Base-by-base conservation (phyloP, 2,888 invertebrate genomes). In the Hypolimnas misippus region DNA sequence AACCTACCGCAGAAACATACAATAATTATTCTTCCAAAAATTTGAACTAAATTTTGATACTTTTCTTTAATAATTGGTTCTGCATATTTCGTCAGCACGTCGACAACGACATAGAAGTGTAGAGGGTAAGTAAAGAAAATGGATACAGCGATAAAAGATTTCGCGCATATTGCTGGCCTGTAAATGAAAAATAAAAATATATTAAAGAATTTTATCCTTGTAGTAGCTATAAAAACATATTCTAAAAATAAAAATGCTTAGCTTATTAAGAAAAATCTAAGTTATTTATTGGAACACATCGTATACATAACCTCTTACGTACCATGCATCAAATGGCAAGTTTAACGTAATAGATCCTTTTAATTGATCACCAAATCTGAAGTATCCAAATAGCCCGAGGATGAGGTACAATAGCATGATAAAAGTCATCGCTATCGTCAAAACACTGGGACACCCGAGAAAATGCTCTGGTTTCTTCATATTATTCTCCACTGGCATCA, bases 111-210 rank as follows among this genome's bases (percentile, higher is more conserved):
- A 83, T 96, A 99, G 82, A 97, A 97, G 84, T 98, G 98, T 0
- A 99, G 93, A 10, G 97, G 97, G 80, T 97, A 99, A 0, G 98
- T 97, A 71, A 98, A 95, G 70, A 98, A 95, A 65, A 99, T 97
- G 0, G 98, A 96, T 5, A 97, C 68, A 0, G 97, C 96, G 85
- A 98, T 98, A 75, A 97, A 93, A 29, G 95, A 77, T 85, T 97
- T 96, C 0, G 97, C 97, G 12, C 94, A 89, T 77, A 97, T 95
- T 3, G 96, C 97, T 50, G 94, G 88, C 84, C 96, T 96, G 80
- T 59, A 93, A 93, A 10, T 1, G 16, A 35, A 62, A 35, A n/a
- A n/a, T n/a, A 44, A n/a, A 35, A 12, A 3, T 21, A 17, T n/a
- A 10, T 2, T 46, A 35, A 46, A 33, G 8, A 14, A 6, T 16